Evolutionary conservation across 1,140 invertebrate genomes (phyloP), one percentile per base, ranked within the genome.

Genomic region (Cataglyphis hispanica): DNA sequence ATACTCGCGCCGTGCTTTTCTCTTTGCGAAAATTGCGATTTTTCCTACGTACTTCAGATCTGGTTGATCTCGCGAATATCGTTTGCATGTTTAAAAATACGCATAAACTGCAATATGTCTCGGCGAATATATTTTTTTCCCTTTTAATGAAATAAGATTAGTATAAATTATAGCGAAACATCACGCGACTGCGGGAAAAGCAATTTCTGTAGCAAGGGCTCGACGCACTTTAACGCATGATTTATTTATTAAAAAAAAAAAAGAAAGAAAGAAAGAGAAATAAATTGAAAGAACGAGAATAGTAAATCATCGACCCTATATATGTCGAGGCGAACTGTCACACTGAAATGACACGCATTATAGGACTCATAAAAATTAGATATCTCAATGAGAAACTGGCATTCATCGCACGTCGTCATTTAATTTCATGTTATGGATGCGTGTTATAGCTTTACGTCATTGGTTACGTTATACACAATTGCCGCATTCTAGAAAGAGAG

Each of bases 391-490:
- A 37, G 46, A 64, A 31, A 56, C 40, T 56, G 37, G 31, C 63
- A 80, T 67, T 80, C 46, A 22, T 22, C 31, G 31, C 63, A 80
- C 31, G 22, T 84, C 43, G 22, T 69, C 50, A 53, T 85, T 78
- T 78, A 85, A 85, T 80, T 78, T 78, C 50, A 77, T 19, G 46
- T 50, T 50, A 50, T 63, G 75, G 46, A 34, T 43, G 37, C 46
- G 76, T 37, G 61, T 72, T 81, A 74, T 61, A 83, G 34, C 63
- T 85, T 78, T 85, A 66, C 61, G 37, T 78, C 63, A 77, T 64
- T 77, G 75, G 61, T 85, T 67, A 50, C 25, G 50, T 58, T 77
- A 16, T 10, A 50, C 34, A 81, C 53, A 75, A 84, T 43, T 84
- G 69, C 56, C 37, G 50, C 53, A 67, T 78, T 37, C 60, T n/a